These are phyloP conservation scores for Coracias cyanogaster DNA, from an alignment of 2,797 vertebrate genomes.

Conservation along the genomic window DNA sequence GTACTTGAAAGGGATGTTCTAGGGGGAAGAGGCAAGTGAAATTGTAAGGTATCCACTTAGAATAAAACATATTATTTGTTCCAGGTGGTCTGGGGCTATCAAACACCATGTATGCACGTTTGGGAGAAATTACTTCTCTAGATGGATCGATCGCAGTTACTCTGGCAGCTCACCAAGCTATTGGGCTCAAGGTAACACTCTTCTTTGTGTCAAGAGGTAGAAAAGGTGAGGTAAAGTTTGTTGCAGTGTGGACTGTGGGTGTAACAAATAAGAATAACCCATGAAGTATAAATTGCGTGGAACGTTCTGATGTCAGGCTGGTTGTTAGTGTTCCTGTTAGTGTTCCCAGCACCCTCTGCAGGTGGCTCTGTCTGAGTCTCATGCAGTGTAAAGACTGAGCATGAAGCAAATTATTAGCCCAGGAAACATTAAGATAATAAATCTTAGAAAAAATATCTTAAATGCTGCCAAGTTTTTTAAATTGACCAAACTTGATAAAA, in stretches of 20 bases:
- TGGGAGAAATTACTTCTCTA: constrained; percentile 89
- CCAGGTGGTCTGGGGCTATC: constrained; percentile 94
- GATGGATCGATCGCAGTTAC: constrained; percentile 92
- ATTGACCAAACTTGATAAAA: not conserved
- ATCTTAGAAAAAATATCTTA: not conserved
- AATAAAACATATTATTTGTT: not conserved
- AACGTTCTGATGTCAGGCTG: no score
- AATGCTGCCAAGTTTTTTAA: not conserved
- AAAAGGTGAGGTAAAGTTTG: not conserved
- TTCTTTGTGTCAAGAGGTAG: not conserved
- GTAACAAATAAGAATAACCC: not conserved
- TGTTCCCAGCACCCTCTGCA: not conserved
- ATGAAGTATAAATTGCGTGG: not conserved
- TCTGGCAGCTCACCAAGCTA: constrained; percentile 93
- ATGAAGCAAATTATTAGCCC: not conserved
- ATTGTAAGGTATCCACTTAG: not conserved
- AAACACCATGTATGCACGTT: constrained; percentile 93
- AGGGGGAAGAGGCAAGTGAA: accelerated
- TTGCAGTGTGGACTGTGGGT: no score
- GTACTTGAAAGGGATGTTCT: not conserved
- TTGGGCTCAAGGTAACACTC: constrained; percentile 92
- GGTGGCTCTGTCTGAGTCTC: not conserved
- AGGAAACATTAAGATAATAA: not conserved
- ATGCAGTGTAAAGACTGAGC: not conserved
- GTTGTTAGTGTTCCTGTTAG: not conserved